These are phyloP conservation scores for Haplotaxodon microlepis DNA, from an alignment of 2,113 vertebrate species.

Conservation along the genomic window DNA sequence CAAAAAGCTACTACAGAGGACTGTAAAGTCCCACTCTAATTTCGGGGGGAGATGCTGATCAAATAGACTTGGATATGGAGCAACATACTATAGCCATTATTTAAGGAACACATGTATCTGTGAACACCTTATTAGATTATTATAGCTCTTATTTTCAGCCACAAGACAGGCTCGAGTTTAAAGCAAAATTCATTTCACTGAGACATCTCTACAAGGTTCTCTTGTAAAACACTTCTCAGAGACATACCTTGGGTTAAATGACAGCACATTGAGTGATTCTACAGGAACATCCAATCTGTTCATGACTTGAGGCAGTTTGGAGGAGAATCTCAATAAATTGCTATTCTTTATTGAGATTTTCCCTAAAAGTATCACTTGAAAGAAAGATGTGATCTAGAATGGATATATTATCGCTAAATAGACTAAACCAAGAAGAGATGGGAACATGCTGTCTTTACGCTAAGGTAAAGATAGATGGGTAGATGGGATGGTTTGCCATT, in stretches of 20 bases:
- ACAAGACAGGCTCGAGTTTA: not conserved
- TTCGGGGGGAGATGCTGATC: conserved; percentile 5
- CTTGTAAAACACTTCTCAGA: not conserved
- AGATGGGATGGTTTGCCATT: not conserved
- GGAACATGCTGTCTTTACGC: not conserved
- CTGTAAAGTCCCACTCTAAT: not conserved
- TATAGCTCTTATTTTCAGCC: not conserved
- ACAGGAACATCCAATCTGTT: conserved; percentile 7
- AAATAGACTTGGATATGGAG: not conserved
- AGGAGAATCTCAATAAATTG: not conserved
- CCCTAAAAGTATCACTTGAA: not conserved
- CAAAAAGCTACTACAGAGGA: conserved; percentile 2
- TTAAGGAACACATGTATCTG: not conserved
- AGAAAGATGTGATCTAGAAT: not conserved
- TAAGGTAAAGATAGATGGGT: not conserved
- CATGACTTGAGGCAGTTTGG: not conserved
- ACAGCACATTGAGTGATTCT: not conserved
- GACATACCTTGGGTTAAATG: not conserved
- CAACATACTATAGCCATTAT: not conserved
- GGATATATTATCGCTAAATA: not conserved
- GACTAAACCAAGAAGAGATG: not conserved
- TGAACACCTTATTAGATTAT: not conserved
- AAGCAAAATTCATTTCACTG: not conserved
- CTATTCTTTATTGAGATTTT: not conserved
- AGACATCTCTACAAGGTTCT: not conserved